Evolutionary conservation across 2,888 invertebrate species (phyloP), one percentile per base, ranked within the genome.

Genomic region (Euclidia mi): DNA sequence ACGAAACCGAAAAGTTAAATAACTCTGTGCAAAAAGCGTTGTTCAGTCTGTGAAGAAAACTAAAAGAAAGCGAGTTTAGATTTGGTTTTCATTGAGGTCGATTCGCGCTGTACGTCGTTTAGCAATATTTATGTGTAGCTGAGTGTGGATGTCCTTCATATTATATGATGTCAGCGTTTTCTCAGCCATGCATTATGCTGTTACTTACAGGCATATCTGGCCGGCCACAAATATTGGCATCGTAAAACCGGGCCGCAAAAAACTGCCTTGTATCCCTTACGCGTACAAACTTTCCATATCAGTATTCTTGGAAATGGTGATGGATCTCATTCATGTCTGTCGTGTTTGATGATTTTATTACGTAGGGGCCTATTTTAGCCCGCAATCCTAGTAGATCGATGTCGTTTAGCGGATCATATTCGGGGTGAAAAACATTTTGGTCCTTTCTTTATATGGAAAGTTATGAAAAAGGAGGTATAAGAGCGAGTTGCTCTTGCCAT

Each of bases 401-500:
- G 61, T 50, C 56, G 61, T 71, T 56, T 58, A 59, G 59, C 42
- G 50, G 56, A 62, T 68, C 52, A 62, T 55, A 48, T 70, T 60
- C 25, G 32, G 50, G 35, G 37, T 40, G 31, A 35, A 31, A 37
- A 17, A 48, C 25, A 40, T 63, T 56, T 55, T 58, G 18, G 31
- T 56, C 10, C 11, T 53, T 38, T 40, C 34, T 46, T 40, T 48
- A 29, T 46, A 50, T 31, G 18, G 46, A 49, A 42, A 55, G 44
- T 62, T 51, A 34, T 45, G 31, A 37, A 55, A 48, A 61, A 56
- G 34, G 28, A 68, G 51, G 45, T 73, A 78, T 79, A 81, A 82
- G 77, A 76, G 69, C 46, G 78, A 82, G 78, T 79, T 87, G 86
- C 85, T 85, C 81, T 82, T 84, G 85, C 84, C 85, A 85, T 92